Percentiles rank a stretch among this genome's conserved stretches.
Conservation (phyloP, 92 coral and sea anemone species). For the Parazoanthus swiftii region DNA sequence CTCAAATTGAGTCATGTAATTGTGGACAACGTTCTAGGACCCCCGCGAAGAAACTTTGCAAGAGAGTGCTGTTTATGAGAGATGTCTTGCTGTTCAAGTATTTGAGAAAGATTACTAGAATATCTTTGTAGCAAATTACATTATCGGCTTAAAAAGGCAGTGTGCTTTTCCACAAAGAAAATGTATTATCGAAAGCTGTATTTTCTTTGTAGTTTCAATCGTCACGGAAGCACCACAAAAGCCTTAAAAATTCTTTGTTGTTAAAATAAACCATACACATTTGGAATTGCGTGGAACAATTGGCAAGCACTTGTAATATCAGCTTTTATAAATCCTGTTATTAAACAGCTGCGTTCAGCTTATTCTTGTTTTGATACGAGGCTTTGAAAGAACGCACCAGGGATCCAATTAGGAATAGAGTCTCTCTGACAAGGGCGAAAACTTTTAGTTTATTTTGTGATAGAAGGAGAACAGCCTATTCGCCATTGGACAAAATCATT, state of each 20-base stretch:
- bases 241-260: not conserved
- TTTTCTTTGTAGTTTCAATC: no score
- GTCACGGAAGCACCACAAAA: not conserved
- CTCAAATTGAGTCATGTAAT: conserved; percentile 8
- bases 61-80: not conserved
- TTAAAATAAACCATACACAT: not conserved
- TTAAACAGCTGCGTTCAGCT: conserved; percentile 18
- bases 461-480: not conserved
- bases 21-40: not conserved
- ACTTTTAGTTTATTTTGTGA: conserved; percentile 1
- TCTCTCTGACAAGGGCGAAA: conserved; percentile 7
- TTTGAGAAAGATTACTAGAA: not conserved
- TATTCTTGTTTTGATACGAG: not conserved
- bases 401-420: conserved; percentile 27
- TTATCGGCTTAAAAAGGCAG: not conserved
- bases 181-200: no score
- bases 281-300: not conserved
- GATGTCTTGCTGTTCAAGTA: conserved; percentile 15
- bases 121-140: not conserved
- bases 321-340: not conserved
- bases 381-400: not conserved
- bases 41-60: conserved; percentile 23
- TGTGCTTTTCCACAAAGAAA: not conserved
- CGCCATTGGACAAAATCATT: not conserved
- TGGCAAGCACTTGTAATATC: not conserved